A percentile compares a stretch with the other conserved stretches of the same genome.
Conservation (phyloP, 2,113 vertebrate genomes). For the Emydocephalus ijimae region DNA sequence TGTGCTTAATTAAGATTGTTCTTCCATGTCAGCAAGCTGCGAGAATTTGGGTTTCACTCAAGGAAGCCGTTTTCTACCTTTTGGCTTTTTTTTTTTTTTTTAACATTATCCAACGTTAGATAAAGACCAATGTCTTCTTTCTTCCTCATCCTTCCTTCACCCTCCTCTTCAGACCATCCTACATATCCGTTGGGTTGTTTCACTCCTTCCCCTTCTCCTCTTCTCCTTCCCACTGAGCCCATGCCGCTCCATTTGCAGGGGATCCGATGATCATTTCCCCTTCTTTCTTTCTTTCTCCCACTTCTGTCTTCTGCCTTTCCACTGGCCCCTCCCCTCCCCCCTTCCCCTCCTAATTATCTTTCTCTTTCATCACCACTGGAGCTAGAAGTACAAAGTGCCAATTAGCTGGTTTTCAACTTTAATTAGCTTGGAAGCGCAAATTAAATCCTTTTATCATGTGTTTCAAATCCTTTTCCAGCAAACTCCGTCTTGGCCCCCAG, state of each 20-base stretch:
- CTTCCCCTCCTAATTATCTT: constrained; percentile 64
- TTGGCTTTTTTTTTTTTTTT: not conserved
- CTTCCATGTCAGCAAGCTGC: not conserved
- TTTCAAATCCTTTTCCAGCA: constrained; percentile 62
- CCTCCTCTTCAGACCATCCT: not conserved
- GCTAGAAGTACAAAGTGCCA: constrained; percentile 69
- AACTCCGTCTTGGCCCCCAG: not conserved
- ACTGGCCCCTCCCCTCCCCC: constrained; percentile 35
- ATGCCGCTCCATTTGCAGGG: not conserved
- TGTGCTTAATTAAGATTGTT: not conserved
- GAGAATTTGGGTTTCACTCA: not conserved
- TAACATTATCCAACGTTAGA: not conserved
- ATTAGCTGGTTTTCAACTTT: constrained; percentile 73
- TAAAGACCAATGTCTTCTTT: no score
- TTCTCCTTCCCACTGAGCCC: no score
- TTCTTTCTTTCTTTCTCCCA: constrained; percentile 30
- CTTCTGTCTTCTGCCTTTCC: constrained; percentile 7
- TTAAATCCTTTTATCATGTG: constrained; percentile 69
- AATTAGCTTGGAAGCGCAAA: constrained; percentile 73
- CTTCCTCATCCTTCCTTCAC: not conserved
- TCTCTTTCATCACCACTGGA: constrained; percentile 59
- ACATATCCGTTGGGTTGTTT: not conserved
- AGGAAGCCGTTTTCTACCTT: not conserved
- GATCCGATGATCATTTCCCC: constrained; percentile 1
- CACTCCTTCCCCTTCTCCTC: no score